Evolutionary conservation across 2,797 vertebrate genomes (phyloP).

Genomic region (Scleropages formosus): DNA sequence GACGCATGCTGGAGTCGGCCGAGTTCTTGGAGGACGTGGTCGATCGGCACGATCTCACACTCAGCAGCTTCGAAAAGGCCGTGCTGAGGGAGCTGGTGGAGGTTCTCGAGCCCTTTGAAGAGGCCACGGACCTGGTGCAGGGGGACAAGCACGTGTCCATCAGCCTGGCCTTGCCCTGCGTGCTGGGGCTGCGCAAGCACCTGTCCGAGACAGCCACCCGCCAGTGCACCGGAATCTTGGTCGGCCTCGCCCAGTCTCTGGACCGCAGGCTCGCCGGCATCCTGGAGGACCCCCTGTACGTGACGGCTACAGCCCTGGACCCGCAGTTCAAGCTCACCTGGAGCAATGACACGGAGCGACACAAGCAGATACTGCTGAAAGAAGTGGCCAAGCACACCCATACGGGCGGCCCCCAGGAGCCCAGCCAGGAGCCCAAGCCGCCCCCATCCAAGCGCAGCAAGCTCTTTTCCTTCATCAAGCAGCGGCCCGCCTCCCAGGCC

Average conservation of each 20-base stretch:
- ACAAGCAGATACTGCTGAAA: constrained; percentile 71
- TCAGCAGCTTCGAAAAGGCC: constrained; percentile 61
- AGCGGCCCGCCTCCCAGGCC: constrained; percentile 70
- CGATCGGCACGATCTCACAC: constrained; percentile 63
- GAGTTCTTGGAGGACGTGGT: constrained; percentile 76
- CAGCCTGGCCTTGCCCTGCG: constrained; percentile 73
- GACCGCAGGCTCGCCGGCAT: constrained; percentile 65
- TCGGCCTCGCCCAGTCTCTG: constrained; percentile 64
- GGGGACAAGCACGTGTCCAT: constrained; percentile 71
- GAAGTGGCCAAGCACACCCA: constrained; percentile 70
- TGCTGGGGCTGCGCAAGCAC: constrained; percentile 74
- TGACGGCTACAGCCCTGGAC: constrained; percentile 73
- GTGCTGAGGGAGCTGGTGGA: constrained; percentile 69
- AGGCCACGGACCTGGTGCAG: constrained; percentile 77
- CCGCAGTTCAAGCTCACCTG: constrained; percentile 79
- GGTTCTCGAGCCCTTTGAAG: constrained; percentile 73
- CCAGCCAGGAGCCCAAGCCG: constrained; percentile 58
- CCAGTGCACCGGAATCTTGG: constrained; percentile 64
- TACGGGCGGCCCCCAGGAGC: constrained; percentile 48
- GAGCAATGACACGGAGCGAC: constrained; percentile 76
- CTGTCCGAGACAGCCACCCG: constrained; percentile 69
- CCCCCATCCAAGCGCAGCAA: constrained; percentile 71
- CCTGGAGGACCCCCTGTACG: constrained; percentile 71
- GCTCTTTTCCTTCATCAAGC: constrained; percentile 79
- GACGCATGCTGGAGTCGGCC: constrained; percentile 69